Evolutionary conservation across 2,888 invertebrate genomes (phyloP), one percentile per base, ranked within the genome.

Genomic region (Syritta pipiens): DNA sequence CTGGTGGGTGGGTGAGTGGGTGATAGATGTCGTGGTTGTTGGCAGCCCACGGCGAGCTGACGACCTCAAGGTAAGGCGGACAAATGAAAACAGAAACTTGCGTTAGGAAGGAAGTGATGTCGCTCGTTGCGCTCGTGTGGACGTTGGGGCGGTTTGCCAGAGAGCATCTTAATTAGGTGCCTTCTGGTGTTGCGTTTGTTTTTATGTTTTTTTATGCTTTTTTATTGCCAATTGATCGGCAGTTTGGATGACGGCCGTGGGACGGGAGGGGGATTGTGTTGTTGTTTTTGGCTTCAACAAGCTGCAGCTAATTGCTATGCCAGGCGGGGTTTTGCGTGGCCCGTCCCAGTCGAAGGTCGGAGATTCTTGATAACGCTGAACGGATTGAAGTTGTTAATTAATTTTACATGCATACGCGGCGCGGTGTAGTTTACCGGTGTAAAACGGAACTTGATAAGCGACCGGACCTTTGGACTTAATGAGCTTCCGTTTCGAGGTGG

Each of bases 131-230:
- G 32, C 37, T 42, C 44, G 57, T 74, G 49, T 35, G 4, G 28
- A 42, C 12, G 20, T 10, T 12, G n/a, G n/a, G n/a, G n/a, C n/a
- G 62, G 55, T 22, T 32, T 62, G 10, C 35, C 55, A 44, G 76
- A 76, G 63, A 76, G 76, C 76, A 76, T 76, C 76, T 76, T 71
- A 76, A 76, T 76, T 76, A 76, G 76, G 76, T 69, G 42, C 28
- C 57, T 57, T 76, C 63, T 71, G 69, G 62, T 3, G 53, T 22
- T 51, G 55, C 14, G 48, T 35, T 57, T 42, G 2, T 17, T 37
- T 37, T 10, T 37, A n/a, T 28, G 28, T 7, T 37, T 37, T 37
- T 37, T 37, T 17, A n/a, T 4, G 37, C 6, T 17, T 17, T 42
- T 63, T 57, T 69, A 63, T 69, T 69, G 75, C 48, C 62, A 68